Conservation (phyloP, 2,888 invertebrate species). For the Ornithoptera alexandrae region DNA sequence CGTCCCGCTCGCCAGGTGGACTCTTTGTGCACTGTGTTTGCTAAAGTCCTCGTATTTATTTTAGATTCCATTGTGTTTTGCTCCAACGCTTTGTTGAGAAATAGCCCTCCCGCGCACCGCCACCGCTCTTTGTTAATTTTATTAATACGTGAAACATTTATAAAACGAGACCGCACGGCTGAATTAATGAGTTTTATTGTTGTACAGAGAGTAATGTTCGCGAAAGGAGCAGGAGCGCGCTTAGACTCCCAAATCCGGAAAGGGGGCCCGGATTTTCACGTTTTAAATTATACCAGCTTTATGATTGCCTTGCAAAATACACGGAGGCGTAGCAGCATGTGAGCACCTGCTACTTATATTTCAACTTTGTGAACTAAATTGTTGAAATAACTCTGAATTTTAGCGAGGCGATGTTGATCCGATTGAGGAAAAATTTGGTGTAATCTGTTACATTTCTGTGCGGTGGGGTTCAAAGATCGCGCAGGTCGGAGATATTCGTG, state of each 20-base stretch:
- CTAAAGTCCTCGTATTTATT: conserved; percentile 78
- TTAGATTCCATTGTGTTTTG: conserved; percentile 74
- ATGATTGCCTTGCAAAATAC: conserved; percentile 50
- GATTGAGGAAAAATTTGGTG: conserved; percentile 43
- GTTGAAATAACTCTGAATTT: conserved; percentile 45
- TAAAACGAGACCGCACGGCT: conserved; percentile 72
- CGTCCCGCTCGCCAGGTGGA: conserved; percentile 60
- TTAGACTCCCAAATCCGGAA: conserved; percentile 60
- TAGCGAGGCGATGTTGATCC: conserved; percentile 21
- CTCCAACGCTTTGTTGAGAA: conserved; percentile 72
- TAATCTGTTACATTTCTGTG: conserved; percentile 57
- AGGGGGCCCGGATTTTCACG: conserved; percentile 55
- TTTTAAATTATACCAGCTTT: conserved; percentile 62
- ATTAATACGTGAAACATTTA: conserved; percentile 80
- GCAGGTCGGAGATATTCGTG: conserved; percentile 56
- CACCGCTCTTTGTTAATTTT: conserved; percentile 75
- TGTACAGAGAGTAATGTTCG: conserved; percentile 69
- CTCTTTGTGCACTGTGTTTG: conserved; percentile 74
- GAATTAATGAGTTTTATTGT: conserved; percentile 79
- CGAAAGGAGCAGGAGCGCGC: conserved; percentile 56
- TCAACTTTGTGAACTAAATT: conserved; percentile 51
- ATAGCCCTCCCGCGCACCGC: conserved; percentile 68
- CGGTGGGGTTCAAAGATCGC: conserved; percentile 58
- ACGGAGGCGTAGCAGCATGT: conserved; percentile 44
- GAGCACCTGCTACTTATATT: conserved; percentile 58